A percentile compares a stretch with the other conserved stretches of the same genome.
phyloP scores from a whole-genome alignment of 2,113 vertebrate species.

The Aegithalos caudatus region DNA sequence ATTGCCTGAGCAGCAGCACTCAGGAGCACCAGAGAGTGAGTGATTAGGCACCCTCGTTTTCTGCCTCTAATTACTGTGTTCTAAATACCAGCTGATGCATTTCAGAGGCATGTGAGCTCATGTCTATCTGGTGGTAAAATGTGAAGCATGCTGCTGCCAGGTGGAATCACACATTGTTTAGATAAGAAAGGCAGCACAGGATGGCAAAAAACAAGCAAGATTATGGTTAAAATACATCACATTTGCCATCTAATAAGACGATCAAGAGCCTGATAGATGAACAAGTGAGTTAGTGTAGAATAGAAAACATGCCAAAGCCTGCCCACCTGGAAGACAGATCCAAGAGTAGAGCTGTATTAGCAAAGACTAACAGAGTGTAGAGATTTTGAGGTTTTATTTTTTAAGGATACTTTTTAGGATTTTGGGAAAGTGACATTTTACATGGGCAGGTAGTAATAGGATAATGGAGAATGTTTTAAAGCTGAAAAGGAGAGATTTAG shows the following conservation, averaged over 20 bases:
- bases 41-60: slow-evolving; percentile 61
- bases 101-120: neutral
- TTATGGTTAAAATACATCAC: neutral
- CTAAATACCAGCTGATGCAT: slow-evolving; percentile 31
- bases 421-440: neutral
- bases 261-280: neutral
- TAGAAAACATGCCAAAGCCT: no score
- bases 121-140: neutral
- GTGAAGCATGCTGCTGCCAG: neutral
- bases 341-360: neutral
- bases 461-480: neutral
- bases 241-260: neutral
- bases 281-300: neutral
- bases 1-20: slow-evolving; percentile 51
- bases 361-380: neutral
- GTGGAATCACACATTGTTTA: neutral
- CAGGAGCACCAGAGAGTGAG: slow-evolving; percentile 23
- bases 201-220: neutral
- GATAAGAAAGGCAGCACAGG: neutral
- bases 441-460: neutral
- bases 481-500: neutral
- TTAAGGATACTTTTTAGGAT: neutral
- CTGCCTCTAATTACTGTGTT: slow-evolving; percentile 50
- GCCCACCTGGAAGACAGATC: neutral
- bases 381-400: neutral